Base-by-base conservation (phyloP, 2,797 vertebrate genomes). In the Eremophila alpestris region DNA sequence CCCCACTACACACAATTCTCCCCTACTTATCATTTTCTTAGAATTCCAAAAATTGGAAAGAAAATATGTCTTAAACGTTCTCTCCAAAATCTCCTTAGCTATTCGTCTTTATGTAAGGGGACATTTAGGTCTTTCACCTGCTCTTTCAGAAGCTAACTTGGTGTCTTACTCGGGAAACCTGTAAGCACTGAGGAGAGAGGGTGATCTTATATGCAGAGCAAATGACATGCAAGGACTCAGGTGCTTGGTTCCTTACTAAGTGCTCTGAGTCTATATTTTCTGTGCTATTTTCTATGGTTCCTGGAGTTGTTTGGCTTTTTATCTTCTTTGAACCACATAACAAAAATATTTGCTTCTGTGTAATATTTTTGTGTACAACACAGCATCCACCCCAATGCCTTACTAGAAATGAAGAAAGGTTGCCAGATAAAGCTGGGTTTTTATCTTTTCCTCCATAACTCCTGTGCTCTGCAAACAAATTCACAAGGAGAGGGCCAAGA, bases 1-100 rank as follows among this genome's bases (percentile, higher is more conserved):
- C 9, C 18, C 27, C 11, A 11, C 21, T 24, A 22, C 21, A 54
- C 9, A 46, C 10, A 38, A 5, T 0, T 1, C 2, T 23, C 4
- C 4, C 4, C 34, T 10, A 4, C n/a, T 71, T 71, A 29, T 55
- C 24, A 58, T 74, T 87, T 83, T 52, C 32, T 70, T 74, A 26
- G 10, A 65, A 40, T 49, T 67, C 13, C 11, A 41, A 91, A 78
- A 86, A 27, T 7, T 36, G 11, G 23, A 85, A 79, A 74, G 16
- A 84, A 95, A 67, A 56, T 9, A 0, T 12, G 4, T 32, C 27
- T 55, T 18, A 48, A 45, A 10, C 52, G 24, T 52, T 77, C 6
- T 19, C 18, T 86, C 20, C 32, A 38, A 80, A 77, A 75, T 58
- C 7, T 74, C 27, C 46, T 58, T 67, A 54, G 3, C 6, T 87